phyloP scores from a whole-genome alignment of 1,140 invertebrate species.

The Lordiphosa stackelbergi region DNA sequence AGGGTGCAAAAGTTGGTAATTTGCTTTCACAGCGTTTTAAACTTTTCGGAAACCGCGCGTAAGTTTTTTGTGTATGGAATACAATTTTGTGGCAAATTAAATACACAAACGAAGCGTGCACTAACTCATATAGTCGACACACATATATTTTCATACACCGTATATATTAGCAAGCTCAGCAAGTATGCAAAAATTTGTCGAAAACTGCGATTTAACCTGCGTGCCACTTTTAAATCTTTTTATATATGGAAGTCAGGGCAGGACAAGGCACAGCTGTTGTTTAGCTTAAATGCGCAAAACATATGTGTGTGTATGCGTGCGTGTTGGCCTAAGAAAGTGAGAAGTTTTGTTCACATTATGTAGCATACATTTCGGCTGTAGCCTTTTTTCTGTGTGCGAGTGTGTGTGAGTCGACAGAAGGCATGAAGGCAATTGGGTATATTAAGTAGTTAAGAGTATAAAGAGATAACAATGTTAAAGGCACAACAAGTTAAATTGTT shows the following conservation, averaged over 20 bases:
- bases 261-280: constrained; percentile 6
- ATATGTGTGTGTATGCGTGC: constrained; percentile 6
- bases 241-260: neutral
- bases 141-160: constrained; percentile 13
- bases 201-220: constrained; percentile 18
- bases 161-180: constrained; percentile 16
- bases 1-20: constrained; percentile 56
- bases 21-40: constrained; percentile 60
- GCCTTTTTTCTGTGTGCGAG: too few species aligned
- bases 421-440: constrained; percentile 12
- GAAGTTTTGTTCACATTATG: constrained; percentile 5
- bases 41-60: constrained; percentile 24
- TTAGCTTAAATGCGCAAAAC: constrained; percentile 24
- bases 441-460: constrained; percentile 2
- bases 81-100: constrained; percentile 73
- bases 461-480: too few species aligned
- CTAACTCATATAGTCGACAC: constrained; percentile 12
- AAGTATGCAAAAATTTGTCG: constrained; percentile 61
- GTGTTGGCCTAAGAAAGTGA: constrained; percentile 5
- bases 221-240: constrained; percentile 46
- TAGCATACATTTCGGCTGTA: constrained; percentile 4
- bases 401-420: too few species aligned
- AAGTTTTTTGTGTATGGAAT: constrained; percentile 46
- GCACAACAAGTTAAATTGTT: too few species aligned
- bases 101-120: constrained; percentile 56